Conservation (phyloP, 2,888 invertebrate species). For the Mythimna impura region DNA sequence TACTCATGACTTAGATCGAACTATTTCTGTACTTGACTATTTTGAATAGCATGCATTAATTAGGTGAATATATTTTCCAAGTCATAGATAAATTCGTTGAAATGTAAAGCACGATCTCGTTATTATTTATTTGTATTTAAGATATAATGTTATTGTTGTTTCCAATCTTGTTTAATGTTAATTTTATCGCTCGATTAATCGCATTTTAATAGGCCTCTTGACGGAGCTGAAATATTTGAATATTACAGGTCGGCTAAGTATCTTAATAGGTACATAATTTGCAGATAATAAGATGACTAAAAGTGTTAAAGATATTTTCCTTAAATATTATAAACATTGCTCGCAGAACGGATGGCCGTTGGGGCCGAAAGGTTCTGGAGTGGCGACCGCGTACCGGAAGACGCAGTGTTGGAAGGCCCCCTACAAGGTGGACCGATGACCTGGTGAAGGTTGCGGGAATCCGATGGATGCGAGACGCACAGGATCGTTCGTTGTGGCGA, state of each 20-base stretch:
- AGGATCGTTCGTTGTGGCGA: too few species aligned
- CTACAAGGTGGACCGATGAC: too few species aligned
- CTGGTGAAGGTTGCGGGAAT: too few species aligned
- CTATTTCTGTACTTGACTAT: conserved; percentile 25
- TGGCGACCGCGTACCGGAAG: too few species aligned
- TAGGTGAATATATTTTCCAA: conserved; percentile 48
- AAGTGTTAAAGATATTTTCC: conserved; percentile 9
- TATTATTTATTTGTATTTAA: conserved; percentile 50
- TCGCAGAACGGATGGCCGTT: too few species aligned
- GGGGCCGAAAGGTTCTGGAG: too few species aligned
- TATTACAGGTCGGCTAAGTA: conserved; percentile 15
- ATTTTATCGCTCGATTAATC: conserved; percentile 55
- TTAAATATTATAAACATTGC: too few species aligned
- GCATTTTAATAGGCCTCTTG: conserved; percentile 47
- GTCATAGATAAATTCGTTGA: conserved; percentile 50
- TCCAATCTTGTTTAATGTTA: conserved; percentile 56
- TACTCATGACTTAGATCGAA: conserved; percentile 20
- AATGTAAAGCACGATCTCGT: conserved; percentile 42
- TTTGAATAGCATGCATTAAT: conserved; percentile 18
- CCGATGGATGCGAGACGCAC: too few species aligned
- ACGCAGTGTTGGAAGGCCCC: too few species aligned
- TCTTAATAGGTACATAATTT: conserved; percentile 36
- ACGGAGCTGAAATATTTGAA: conserved; percentile 42
- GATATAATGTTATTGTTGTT: conserved; percentile 54
- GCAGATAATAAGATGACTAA: conserved; percentile 19